These are phyloP conservation scores for Mormyrops boulengeri DNA, from an alignment of 2,797 vertebrate species.

Conservation along the genomic window DNA sequence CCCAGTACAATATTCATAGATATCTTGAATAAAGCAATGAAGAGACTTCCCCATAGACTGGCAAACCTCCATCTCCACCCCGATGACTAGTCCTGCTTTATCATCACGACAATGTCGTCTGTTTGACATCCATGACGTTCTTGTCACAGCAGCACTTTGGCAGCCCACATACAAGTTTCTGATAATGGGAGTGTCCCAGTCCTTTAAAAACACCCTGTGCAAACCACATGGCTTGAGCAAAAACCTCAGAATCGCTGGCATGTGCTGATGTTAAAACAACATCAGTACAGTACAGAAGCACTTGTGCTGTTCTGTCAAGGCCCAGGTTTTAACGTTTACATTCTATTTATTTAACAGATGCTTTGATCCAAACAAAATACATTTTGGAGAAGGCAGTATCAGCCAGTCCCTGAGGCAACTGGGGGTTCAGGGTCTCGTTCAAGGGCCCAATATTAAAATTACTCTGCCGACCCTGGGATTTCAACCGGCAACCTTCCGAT, in stretches of 20 bases:
- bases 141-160: neutral
- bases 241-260: neutral
- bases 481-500: neutral
- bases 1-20: neutral
- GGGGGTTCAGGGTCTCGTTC: neutral
- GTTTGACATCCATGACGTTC: neutral
- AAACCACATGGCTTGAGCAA: neutral
- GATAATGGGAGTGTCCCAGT: neutral
- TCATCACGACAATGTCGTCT: neutral
- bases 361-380: neutral
- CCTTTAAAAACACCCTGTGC: neutral
- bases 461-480: neutral
- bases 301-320: neutral
- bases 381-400: neutral
- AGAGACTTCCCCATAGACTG: neutral
- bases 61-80: neutral
- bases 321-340: neutral
- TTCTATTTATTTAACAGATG: neutral
- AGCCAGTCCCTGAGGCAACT: neutral
- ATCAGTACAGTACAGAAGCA: neutral
- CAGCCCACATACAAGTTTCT: neutral
- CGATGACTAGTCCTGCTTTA: neutral
- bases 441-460: neutral
- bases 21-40: neutral
- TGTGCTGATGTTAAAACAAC: neutral